A percentile compares a stretch with the other conserved stretches of the same genome.
Conservation (phyloP, 2,797 vertebrate genomes). For the Oceanodroma leucorhoa region DNA sequence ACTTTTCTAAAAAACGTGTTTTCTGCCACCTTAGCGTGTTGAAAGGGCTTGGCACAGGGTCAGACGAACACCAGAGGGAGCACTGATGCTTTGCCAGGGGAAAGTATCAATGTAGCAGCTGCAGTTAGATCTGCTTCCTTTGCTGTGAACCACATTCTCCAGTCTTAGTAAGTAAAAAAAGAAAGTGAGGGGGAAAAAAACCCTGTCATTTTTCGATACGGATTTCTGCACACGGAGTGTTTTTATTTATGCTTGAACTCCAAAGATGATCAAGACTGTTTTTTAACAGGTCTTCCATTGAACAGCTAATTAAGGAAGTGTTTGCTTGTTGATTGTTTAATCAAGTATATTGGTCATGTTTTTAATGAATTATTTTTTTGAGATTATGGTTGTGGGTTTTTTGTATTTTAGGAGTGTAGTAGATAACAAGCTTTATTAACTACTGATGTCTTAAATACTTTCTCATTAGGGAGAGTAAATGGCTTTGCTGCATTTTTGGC, state of each 20-base stretch:
- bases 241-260: not conserved
- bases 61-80: constrained; percentile 13
- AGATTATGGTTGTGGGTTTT: not conserved
- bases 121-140: not conserved
- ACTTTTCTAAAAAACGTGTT: not conserved
- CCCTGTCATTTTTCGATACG: fast-evolving
- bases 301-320: not conserved
- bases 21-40: not conserved
- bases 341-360: not conserved
- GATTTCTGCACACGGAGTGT: not conserved
- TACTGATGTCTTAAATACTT: not conserved
- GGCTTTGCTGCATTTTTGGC: not conserved
- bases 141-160: not conserved
- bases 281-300: not conserved
- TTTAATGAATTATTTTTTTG: not conserved
- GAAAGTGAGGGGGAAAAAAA: fast-evolving
- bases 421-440: not conserved
- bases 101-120: not conserved
- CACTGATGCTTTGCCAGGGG: not conserved
- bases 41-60: not conserved
- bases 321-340: not conserved
- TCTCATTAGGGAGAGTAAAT: not conserved
- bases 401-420: not conserved
- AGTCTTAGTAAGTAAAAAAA: not conserved
- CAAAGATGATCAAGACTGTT: not conserved